These are phyloP conservation scores for Bursaphelenchus okinawaensis DNA, from an alignment of 2,888 invertebrate genomes.

Conservation along the genomic window DNA sequence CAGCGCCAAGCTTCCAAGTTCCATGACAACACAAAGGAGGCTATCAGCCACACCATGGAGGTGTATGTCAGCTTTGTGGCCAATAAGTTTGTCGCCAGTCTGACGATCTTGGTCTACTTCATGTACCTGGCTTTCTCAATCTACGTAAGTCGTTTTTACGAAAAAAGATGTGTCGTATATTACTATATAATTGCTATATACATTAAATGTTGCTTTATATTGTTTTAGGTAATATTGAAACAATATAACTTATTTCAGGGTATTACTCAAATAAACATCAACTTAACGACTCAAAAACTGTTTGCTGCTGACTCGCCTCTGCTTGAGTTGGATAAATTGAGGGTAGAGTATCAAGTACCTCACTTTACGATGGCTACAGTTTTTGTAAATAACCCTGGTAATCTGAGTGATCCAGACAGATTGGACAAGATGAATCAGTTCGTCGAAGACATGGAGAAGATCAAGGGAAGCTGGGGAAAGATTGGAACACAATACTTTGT, in stretches of 20 bases:
- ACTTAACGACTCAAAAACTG: slow-evolving; percentile 50
- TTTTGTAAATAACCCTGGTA: slow-evolving; percentile 45
- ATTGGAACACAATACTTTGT: slow-evolving; percentile 52
- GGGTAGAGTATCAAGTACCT: slow-evolving; percentile 50
- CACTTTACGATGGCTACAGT: slow-evolving; percentile 49
- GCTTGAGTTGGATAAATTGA: slow-evolving; percentile 45
- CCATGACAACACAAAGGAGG: slow-evolving; percentile 53
- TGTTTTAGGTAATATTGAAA: not conserved
- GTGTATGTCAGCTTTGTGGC: slow-evolving; percentile 36
- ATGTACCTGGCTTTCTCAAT: slow-evolving; percentile 44
- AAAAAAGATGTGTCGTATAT: not conserved
- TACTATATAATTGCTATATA: too few species aligned
- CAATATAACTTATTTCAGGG: slow-evolving; percentile 30
- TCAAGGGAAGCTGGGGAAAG: slow-evolving; percentile 39
- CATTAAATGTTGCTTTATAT: not conserved
- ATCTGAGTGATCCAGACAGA: slow-evolving; percentile 39
- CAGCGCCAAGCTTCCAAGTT: slow-evolving; percentile 53
- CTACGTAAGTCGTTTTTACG: slow-evolving; percentile 41
- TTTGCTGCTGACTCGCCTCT: slow-evolving; percentile 52
- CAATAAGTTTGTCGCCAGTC: slow-evolving; percentile 37
- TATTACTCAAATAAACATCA: slow-evolving; percentile 52
- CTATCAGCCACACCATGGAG: slow-evolving; percentile 41
- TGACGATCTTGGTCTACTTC: slow-evolving; percentile 41
- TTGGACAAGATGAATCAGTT: slow-evolving; percentile 45
- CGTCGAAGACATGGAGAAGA: slow-evolving; percentile 48